phyloP scores from a whole-genome alignment of 1,140 invertebrate genomes.

The Drosophila grimshawi region DNA sequence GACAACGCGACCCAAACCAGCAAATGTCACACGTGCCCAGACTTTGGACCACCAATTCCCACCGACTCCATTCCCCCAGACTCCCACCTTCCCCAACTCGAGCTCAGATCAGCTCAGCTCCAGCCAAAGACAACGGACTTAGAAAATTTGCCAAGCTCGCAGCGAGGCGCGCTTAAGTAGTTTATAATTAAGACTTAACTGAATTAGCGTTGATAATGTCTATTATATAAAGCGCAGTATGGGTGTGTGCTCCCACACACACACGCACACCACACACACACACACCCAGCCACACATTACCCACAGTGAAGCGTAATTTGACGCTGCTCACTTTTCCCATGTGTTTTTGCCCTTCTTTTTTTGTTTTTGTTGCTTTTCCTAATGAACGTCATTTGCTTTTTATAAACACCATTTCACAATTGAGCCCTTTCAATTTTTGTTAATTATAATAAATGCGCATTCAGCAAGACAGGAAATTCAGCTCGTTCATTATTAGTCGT shows the following conservation, averaged over 20 bases:
- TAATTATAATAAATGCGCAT: slow-evolving; percentile 76
- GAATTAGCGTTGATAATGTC: slow-evolving; percentile 84
- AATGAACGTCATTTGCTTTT: slow-evolving; percentile 68
- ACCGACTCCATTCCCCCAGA: slow-evolving; percentile 11
- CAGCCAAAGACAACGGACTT: slow-evolving; percentile 37
- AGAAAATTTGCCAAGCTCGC: slow-evolving; percentile 70
- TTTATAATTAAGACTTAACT: slow-evolving; percentile 84
- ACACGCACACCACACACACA: slow-evolving; percentile 44
- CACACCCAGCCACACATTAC: slow-evolving; percentile 7
- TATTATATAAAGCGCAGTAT: slow-evolving; percentile 44
- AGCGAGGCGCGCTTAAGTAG: slow-evolving; percentile 70
- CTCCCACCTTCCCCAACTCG: neutral
- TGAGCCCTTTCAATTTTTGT: slow-evolving; percentile 76
- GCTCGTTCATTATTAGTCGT: slow-evolving; percentile 52
- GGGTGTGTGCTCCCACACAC: slow-evolving; percentile 14
- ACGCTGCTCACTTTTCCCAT: slow-evolving; percentile 38
- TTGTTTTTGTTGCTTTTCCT: slow-evolving; percentile 34
- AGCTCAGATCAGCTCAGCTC: neutral
- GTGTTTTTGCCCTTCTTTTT: slow-evolving; percentile 15
- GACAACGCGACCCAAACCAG: slow-evolving; percentile 36
- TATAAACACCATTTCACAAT: slow-evolving; percentile 77
- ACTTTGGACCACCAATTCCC: neutral
- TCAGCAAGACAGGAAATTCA: slow-evolving; percentile 24
- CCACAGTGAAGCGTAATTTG: slow-evolving; percentile 37
- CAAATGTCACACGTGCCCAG: slow-evolving; percentile 69